Base-by-base conservation (phyloP, 2,888 invertebrate genomes). In the Pinctada fucata region DNA sequence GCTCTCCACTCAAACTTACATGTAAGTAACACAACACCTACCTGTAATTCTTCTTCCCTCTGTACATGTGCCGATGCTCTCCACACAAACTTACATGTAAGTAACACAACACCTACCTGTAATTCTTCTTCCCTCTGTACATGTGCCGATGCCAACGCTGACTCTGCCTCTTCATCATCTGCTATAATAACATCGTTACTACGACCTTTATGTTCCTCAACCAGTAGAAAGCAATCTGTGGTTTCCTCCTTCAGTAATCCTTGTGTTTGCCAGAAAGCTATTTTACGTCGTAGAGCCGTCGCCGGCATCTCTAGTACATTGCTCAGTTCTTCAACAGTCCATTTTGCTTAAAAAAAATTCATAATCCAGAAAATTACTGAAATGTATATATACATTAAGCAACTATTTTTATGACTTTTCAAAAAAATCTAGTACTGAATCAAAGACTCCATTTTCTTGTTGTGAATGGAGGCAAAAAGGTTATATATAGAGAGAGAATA, bases 261-360 rank as follows among this genome's bases (percentile, higher is more conserved):
- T 93, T 97, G 96, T n/a, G 97, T 96, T 90, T 97, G 97, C 99
- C 99, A 99, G 91, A 96, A 97, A 3, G 96, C 95, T 67, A 99
- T 96, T 92, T 97, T 97, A 76, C 97, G 95, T 78, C 97, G 94
- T 31, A 99, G 92, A 45, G 96, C 95, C 0, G 97, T 96, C 0
- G 96, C 94, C 0, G 98, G 96, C n/a, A 97, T 96, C 90, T 97
- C 96, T 94, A 97, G 96, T 0, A 95, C 94, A 87, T 95, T 94
- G 89, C 97, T 96, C 13, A 99, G 93, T 85, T 97, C 97, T 77
- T 97, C 97, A 75, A 98, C 93, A 6, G 95, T 95, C 98, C 98
- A 98, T 89, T 95, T 95, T 84, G 94, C 96, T 96, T 82, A 4
- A 82, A 77, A 48, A 50, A 50, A 51, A 16, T 2, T 2, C 10